These are phyloP conservation scores for Mimachlamys varia DNA, from an alignment of 2,888 invertebrate species.

Conservation along the genomic window DNA sequence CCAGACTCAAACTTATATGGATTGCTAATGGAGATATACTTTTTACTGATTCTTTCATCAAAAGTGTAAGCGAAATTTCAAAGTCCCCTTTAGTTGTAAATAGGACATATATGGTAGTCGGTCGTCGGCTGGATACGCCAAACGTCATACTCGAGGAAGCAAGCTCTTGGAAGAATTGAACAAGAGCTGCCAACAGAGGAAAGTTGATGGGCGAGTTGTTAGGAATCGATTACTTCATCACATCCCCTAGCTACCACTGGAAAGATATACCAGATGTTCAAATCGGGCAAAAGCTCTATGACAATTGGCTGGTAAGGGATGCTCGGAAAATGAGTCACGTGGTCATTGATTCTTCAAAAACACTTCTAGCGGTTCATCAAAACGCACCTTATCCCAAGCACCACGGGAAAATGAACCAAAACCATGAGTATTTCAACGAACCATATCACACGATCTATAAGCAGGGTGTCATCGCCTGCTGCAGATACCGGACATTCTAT, in stretches of 20 bases:
- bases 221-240: not conserved
- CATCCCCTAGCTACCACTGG: not conserved
- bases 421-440: not conserved
- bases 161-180: not conserved
- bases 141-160: not conserved
- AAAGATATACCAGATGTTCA: not conserved
- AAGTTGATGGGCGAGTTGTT: not conserved
- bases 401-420: not conserved
- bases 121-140: not conserved
- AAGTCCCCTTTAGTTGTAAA: not conserved
- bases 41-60: conserved; percentile 2
- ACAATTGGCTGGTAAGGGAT: not conserved
- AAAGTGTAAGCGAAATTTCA: not conserved
- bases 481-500: not conserved
- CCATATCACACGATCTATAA: not conserved
- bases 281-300: not conserved
- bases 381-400: not conserved
- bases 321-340: not conserved
- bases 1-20: not conserved
- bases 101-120: not conserved
- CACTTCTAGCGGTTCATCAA: not conserved
- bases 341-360: not conserved
- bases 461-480: not conserved
- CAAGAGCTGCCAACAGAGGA: not conserved
- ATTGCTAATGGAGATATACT: not conserved